Percentiles rank a stretch among this genome's conserved stretches.
Evolutionary conservation across 2,888 invertebrate species (phyloP).

Genomic region (Electrophaes corylata): DNA sequence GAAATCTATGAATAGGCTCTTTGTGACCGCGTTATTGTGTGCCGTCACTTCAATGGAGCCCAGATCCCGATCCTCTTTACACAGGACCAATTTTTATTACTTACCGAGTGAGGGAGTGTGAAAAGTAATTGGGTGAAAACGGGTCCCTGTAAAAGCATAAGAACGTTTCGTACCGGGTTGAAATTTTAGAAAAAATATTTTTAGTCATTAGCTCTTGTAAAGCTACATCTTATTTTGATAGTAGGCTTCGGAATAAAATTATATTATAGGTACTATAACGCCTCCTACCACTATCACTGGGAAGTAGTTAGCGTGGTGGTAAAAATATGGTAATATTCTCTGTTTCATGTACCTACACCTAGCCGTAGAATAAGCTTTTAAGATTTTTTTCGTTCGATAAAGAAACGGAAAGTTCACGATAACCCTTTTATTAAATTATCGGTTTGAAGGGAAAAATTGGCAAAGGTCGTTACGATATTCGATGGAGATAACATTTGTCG

Average conservation of each 20-base stretch:
- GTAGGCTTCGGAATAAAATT: neutral
- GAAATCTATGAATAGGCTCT: slow-evolving; percentile 59
- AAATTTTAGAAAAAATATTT: neutral
- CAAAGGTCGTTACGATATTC: slow-evolving; percentile 29
- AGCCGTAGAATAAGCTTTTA: neutral
- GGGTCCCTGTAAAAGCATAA: slow-evolving; percentile 7
- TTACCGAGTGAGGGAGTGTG: slow-evolving; percentile 23
- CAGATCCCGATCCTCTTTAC: slow-evolving; percentile 47
- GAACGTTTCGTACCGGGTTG: neutral
- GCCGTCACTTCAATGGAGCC: slow-evolving; percentile 50
- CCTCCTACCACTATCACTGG: too few species aligned
- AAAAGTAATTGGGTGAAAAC: slow-evolving; percentile 29
- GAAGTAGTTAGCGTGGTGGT: too few species aligned
- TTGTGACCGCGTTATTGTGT: slow-evolving; percentile 59
- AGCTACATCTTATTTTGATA: neutral
- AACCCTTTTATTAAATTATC: slow-evolving; percentile 38
- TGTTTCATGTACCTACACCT: neutral
- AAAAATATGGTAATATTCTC: too few species aligned
- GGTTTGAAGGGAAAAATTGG: slow-evolving; percentile 30
- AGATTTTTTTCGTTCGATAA: slow-evolving; percentile 2
- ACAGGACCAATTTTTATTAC: slow-evolving; percentile 50
- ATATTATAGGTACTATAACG: too few species aligned
- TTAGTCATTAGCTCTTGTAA: neutral
- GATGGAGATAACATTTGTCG: slow-evolving; percentile 43
- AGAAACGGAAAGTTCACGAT: slow-evolving; percentile 21